Base-by-base conservation (phyloP, 92 coral and sea anemone genomes). In the Chrysogorgia sp. region DNA sequence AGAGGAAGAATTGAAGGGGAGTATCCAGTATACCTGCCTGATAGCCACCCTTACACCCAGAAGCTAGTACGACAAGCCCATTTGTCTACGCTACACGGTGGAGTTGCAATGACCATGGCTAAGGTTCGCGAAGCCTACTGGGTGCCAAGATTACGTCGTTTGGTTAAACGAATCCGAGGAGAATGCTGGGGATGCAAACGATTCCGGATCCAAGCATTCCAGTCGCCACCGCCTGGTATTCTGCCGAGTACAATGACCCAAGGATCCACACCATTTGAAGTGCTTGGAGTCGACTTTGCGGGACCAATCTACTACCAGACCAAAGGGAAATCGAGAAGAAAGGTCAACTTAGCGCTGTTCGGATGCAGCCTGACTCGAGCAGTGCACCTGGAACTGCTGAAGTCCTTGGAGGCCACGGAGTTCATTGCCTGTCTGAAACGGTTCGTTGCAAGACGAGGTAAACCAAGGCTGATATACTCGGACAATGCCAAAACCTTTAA, bases 321-420 rank as follows among this genome's bases (percentile, higher is more conserved):
- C 0, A 79, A 24, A 61, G 34, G 40, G 35, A 84, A 78, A 55
- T 8, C 64, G 29, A 60, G 49, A 15, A 64, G 67, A 34, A 83
- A 83, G n/a, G 83, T 77, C 13, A 76, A 76, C 37, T 13, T 83
- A 24, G 78, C 30, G n/a, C 37, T 75, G 55, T 75, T 29, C 21
- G 75, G 49, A n/a, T 82, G 86, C 77, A 83, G 71, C 48, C 58
- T 83, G 13, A 83, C 76, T 17, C 63, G 83, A 50, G 83, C 76
- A 0, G 61, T 76, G 0, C 69, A 75, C n/a, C 77, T 83, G 13
- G 77, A 82, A 29, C 53, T 82, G 55, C n/a, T 76, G 19, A 62
- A 34, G 40, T 61, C 65, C 48, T 40, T 74, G 43, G 67, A 34
- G 34, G 53, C 69, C 13, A 12, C 68, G 0, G 85, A 56, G 10